Evolutionary conservation across 2,797 vertebrate genomes (phyloP), one percentile per base, ranked within the genome.

Genomic region (Anabas testudineus): DNA sequence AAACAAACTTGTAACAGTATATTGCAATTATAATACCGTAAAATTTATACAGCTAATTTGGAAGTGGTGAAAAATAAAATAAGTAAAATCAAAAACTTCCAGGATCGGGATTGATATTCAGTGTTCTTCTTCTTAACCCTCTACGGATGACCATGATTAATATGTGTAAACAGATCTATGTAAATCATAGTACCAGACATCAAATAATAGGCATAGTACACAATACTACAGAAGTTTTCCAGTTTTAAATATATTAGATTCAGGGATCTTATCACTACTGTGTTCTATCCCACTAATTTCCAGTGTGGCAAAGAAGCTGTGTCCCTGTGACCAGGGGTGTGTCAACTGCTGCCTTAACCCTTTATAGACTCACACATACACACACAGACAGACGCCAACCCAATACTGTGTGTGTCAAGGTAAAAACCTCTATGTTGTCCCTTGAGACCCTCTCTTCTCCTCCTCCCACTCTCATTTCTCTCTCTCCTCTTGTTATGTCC

Each of bases 291-390:
- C 57, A 63, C 63, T 83, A 83, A 88, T 85, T 82, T 91, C 91
- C 90, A 87, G 86, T 70, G 90, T 85, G 90, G 83, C 86, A 74
- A 67, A 65, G 71, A 74, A 81, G 82, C 82, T 76, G 86, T 67
- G 37, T n/a, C n/a, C n/a, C 60, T 51, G 81, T 85, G 80, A 84
- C 75, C 48, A 34, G 85, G 81, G 71, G 76, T 66, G 83, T 84
- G 71, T 84, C 76, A 66, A 83, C 83, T 65, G 73, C 84, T 83
- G 83, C 78, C 54, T 83, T 52, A 81, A 63, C 78, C 71, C 74
- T 54, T 70, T 79, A n/a, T n/a, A n/a, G n/a, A n/a, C n/a, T n/a
- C 49, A 63, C n/a, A 46, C 54, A 64, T 67, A 49, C 54, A 15
- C 2, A 34, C 72, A 72, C 21, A 49, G 66, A 49, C 34, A 67